Base-by-base conservation (phyloP, 2,797 vertebrate species). In the Megalops cyprinoides region DNA sequence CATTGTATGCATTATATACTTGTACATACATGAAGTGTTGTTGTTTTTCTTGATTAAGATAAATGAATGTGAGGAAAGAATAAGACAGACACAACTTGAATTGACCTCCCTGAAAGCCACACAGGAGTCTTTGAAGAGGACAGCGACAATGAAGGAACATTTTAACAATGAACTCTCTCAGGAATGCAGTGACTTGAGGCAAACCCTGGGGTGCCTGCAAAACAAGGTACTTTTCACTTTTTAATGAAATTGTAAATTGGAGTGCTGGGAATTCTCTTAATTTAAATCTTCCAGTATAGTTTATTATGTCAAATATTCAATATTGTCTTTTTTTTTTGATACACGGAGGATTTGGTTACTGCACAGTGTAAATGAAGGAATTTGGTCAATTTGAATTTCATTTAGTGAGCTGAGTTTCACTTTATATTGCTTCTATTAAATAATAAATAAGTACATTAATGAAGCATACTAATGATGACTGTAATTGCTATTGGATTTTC, bases 251-350 rank as follows among this genome's bases (percentile, higher is more conserved):
- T 87, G 87, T 88, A 87, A 87, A 78, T 90, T 89, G 87, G 89
- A 87, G 90, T 86, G 86, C 46, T 14, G 91, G 91, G 91, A 94
- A 88, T 90, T 88, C 81, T 85, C 80, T 83, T 92, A 85, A 88
- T 92, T 91, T 92, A 91, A 91, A 88, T 91, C 90, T 92, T 91
- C 86, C 85, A 90, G 90, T 90, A 87, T 87, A 92, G 90, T 92
- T 93, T 91, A 94, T 93, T 92, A 92, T 88, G 83, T 87, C 88
- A 91, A 90, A 92, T 93, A 90, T 91, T 92, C 91, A 93, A 90
- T 94, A 92, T 91, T 89, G 89, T 88, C 89, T 90, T 89, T 88
- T 90, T 88, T 62, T 39, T 91, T 87, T 78, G 85, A 89, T 89
- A 90, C 87, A n/a, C 91, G 56, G 88, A 92, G 90, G 87, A 85